These are phyloP conservation scores for Eilema depressum DNA, from an alignment of 2,888 invertebrate species.

Conservation along the genomic window DNA sequence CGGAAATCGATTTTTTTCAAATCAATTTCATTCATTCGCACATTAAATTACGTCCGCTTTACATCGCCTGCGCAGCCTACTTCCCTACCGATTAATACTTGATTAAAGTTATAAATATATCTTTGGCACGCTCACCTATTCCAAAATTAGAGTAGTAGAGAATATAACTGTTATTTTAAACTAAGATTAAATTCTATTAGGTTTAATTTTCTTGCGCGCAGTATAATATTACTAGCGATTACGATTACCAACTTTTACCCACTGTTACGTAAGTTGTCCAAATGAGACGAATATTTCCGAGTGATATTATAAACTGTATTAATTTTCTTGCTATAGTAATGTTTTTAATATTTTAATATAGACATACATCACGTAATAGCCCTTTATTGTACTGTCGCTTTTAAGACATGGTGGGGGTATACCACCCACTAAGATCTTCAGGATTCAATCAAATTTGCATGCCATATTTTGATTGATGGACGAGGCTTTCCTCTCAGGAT, in stretches of 20 bases:
- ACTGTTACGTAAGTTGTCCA: background rate
- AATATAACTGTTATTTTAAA: slow-evolving; percentile 8
- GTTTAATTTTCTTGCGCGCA: background rate
- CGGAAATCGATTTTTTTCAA: too few relatives aligned
- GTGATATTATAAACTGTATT: background rate
- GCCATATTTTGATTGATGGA: too few relatives aligned
- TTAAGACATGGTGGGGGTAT: too few relatives aligned
- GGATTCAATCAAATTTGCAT: too few relatives aligned
- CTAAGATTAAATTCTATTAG: background rate
- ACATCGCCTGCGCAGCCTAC: background rate
- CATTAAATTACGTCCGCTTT: background rate
- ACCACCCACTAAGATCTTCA: too few relatives aligned
- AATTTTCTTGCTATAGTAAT: background rate
- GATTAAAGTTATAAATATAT: slow-evolving; percentile 4
- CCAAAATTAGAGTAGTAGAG: background rate
- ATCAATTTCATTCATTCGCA: too few relatives aligned
- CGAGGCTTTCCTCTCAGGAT: too few relatives aligned
- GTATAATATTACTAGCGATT: background rate
- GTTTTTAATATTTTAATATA: too few relatives aligned
- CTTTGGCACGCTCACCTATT: slow-evolving; percentile 1
- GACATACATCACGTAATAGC: too few relatives aligned
- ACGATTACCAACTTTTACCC: background rate
- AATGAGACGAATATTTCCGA: background rate
- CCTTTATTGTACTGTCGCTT: too few relatives aligned
- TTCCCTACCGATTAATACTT: background rate